These are phyloP conservation scores for Xiphydria camelus DNA, from an alignment of 2,888 invertebrate species.

Conservation along the genomic window DNA sequence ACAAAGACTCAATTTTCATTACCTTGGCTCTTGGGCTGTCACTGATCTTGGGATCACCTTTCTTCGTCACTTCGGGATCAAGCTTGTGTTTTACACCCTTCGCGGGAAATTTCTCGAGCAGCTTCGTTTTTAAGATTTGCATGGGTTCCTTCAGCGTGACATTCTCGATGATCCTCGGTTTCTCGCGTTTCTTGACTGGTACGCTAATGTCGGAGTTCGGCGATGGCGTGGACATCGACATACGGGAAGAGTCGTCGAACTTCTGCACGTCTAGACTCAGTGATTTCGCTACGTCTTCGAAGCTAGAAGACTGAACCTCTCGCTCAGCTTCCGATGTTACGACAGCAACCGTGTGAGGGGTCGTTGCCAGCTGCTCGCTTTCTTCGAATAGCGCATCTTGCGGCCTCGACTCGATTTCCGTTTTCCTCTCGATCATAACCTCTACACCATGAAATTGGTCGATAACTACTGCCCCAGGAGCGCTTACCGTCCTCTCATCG, in stretches of 20 bases:
- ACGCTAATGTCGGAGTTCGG: slow-evolving; percentile 35
- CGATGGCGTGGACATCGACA: slow-evolving; percentile 29
- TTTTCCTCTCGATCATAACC: slow-evolving; percentile 34
- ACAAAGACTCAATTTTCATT: slow-evolving; percentile 42
- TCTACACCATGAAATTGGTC: slow-evolving; percentile 37
- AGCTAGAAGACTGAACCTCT: slow-evolving; percentile 11
- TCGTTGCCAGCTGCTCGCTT: slow-evolving; percentile 9
- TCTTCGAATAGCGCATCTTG: slow-evolving; percentile 14
- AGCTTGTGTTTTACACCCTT: slow-evolving; percentile 49
- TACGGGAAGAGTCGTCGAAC: slow-evolving; percentile 33
- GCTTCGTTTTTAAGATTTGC: slow-evolving; percentile 49
- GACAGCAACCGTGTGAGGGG: background rate
- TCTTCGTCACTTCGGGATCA: slow-evolving; percentile 33
- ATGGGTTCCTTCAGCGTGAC: slow-evolving; percentile 51
- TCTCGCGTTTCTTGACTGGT: slow-evolving; percentile 54
- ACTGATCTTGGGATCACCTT: slow-evolving; percentile 25
- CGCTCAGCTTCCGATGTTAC: too few relatives aligned
- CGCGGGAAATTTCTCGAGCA: slow-evolving; percentile 41
- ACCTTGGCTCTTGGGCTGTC: slow-evolving; percentile 38
- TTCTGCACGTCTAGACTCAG: slow-evolving; percentile 34
- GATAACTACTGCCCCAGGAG: too few relatives aligned
- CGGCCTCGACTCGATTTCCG: slow-evolving; percentile 25
- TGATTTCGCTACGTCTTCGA: slow-evolving; percentile 26
- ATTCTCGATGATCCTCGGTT: slow-evolving; percentile 54
- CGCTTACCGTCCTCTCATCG: slow-evolving; percentile 19